Percentiles rank a stretch among this genome's conserved stretches.
Conservation (phyloP, 2,888 invertebrate genomes). For the Abscondita cerata region DNA sequence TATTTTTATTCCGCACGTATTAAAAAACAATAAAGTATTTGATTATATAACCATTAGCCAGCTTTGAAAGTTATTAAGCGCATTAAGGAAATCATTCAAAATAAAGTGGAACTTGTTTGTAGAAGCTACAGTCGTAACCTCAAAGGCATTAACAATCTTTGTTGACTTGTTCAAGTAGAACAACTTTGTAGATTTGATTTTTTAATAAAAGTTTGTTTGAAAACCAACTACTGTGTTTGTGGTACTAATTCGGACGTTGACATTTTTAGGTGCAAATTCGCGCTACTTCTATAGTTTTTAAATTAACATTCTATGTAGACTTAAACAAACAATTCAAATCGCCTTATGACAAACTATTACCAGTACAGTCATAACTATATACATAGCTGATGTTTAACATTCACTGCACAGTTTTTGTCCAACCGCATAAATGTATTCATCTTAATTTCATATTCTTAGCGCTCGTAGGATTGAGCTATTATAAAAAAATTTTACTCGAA, state of each 20-base stretch:
- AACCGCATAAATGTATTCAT: slow-evolving; percentile 13
- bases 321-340: background rate
- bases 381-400: slow-evolving; percentile 20
- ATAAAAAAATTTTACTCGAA: slow-evolving; percentile 4
- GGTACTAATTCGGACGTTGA: background rate
- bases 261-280: background rate
- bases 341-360: slow-evolving; percentile 16
- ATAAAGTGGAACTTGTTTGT: too few relatives aligned
- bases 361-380: slow-evolving; percentile 21
- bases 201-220: too few relatives aligned
- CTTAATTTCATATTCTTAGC: slow-evolving; percentile 25
- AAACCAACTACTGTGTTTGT: too few relatives aligned
- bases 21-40: too few relatives aligned
- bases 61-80: too few relatives aligned
- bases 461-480: slow-evolving; percentile 12
- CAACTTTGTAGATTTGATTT: too few relatives aligned
- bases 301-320: background rate
- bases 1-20: too few relatives aligned
- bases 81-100: too few relatives aligned
- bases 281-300: background rate
- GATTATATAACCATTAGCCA: too few relatives aligned
- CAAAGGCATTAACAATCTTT: too few relatives aligned
- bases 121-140: too few relatives aligned
- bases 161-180: too few relatives aligned
- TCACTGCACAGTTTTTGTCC: slow-evolving; percentile 12